Conservation (phyloP, 2,797 vertebrate species). For the Rhabdophis nuchalis region DNA sequence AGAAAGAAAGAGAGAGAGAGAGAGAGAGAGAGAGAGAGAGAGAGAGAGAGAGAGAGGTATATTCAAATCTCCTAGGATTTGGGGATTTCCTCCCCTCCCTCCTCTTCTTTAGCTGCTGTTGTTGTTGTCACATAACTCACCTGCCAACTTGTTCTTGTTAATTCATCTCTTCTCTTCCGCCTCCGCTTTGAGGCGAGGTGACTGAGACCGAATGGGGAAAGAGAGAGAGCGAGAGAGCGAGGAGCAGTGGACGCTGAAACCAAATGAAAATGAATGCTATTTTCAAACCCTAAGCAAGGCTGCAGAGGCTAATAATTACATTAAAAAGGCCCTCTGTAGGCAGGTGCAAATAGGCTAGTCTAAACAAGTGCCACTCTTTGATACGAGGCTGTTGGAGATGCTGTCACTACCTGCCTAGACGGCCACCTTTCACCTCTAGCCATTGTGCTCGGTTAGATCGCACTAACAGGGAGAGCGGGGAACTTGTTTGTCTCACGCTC, state of each 20-base stretch:
- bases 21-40: slow-evolving; percentile 69
- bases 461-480: slow-evolving; percentile 79
- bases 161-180: slow-evolving; percentile 69
- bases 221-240: slow-evolving; percentile 1
- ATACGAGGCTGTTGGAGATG: slow-evolving; percentile 70
- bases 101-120: slow-evolving; percentile 29
- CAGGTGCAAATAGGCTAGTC: slow-evolving; percentile 84
- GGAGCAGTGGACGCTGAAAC: slow-evolving; percentile 68
- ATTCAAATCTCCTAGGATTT: slow-evolving; percentile 65
- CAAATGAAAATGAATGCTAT: slow-evolving; percentile 80
- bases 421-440: slow-evolving; percentile 79
- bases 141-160: slow-evolving; percentile 77
- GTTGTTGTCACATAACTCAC: slow-evolving; percentile 74
- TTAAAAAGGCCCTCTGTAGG: slow-evolving; percentile 82
- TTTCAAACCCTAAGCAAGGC: slow-evolving; percentile 74
- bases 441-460: slow-evolving; percentile 80
- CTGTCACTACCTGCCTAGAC: slow-evolving; percentile 77
- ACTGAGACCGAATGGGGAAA: slow-evolving; percentile 58
- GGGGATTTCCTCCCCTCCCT: neutral
- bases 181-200: slow-evolving; percentile 71
- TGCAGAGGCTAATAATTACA: slow-evolving; percentile 79
- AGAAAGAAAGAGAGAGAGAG: slow-evolving; percentile 67
- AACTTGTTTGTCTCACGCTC: slow-evolving; percentile 88
- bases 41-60: slow-evolving; percentile 69
- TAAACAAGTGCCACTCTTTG: slow-evolving; percentile 77